These are phyloP conservation scores for Epizoanthus scotinus DNA, from an alignment of 92 coral and sea anemone genomes.

Conservation along the genomic window DNA sequence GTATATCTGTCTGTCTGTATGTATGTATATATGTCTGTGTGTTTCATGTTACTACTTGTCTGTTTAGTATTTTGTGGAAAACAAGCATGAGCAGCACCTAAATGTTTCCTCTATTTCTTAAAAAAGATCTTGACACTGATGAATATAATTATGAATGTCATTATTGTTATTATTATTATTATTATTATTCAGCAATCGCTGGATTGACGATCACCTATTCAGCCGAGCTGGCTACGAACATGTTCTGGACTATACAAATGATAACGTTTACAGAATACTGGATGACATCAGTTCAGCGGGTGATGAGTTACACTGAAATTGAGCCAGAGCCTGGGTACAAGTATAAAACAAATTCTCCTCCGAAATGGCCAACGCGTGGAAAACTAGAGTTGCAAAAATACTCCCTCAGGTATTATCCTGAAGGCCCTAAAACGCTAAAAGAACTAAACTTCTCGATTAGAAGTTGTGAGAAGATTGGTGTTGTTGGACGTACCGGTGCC, in stretches of 20 bases:
- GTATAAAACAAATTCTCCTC: neutral
- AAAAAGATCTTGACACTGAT: neutral
- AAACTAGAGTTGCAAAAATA: neutral
- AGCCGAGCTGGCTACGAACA: neutral
- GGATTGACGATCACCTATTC: neutral
- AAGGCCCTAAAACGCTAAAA: neutral
- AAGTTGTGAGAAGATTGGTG: neutral
- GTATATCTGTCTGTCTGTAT: no score
- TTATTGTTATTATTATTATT: no score
- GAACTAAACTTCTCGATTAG: neutral
- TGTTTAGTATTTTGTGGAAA: no score
- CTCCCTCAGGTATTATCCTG: neutral
- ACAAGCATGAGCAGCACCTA: no score
- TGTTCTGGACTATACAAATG: neutral
- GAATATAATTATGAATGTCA: neutral
- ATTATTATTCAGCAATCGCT: neutral
- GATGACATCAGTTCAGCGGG: constrained; percentile 3
- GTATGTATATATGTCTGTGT: no score
- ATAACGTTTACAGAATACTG: neutral
- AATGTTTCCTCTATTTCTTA: neutral
- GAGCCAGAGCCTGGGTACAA: neutral
- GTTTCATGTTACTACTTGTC: no score
- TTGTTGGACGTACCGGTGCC: neutral
- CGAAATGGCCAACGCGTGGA: neutral
- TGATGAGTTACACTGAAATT: neutral